Percentiles rank a stretch among this genome's conserved stretches.
Conservation (phyloP, 2,113 vertebrate species). For the Anhinga rufa region DNA sequence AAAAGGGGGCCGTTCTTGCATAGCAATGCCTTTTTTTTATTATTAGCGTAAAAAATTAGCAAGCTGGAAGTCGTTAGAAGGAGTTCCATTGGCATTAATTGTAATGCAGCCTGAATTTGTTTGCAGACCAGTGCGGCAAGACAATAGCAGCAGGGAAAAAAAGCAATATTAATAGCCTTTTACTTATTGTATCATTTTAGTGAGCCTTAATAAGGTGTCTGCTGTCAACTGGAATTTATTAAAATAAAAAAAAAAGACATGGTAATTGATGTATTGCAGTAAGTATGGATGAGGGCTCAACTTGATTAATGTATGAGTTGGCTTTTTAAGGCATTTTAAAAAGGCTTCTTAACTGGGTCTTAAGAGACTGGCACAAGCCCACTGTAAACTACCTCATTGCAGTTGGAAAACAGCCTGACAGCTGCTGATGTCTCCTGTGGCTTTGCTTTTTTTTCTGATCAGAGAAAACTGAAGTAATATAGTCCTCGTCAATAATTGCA, state of each 20-base stretch:
- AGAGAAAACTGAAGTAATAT: conserved; percentile 79
- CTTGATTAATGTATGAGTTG: conserved; percentile 90
- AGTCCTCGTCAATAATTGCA: conserved; percentile 81
- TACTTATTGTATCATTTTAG: conserved; percentile 84
- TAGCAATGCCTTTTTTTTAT: conserved; percentile 89
- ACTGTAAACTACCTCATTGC: conserved; percentile 80
- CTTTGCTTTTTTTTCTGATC: conserved; percentile 70
- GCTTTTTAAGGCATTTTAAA: conserved; percentile 85
- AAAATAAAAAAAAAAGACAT: conserved; percentile 70
- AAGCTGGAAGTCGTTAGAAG: conserved; percentile 89
- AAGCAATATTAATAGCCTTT: conserved; percentile 84
- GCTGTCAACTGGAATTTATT: conserved; percentile 87
- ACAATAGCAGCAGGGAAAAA: conserved; percentile 77
- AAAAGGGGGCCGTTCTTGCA: conserved; percentile 82
- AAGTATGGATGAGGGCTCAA: conserved; percentile 78
- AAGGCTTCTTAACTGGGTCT: conserved; percentile 84
- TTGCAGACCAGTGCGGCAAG: conserved; percentile 80
- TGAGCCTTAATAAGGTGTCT: conserved; percentile 86
- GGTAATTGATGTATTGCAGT: conserved; percentile 89
- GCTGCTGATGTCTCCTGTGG: conserved; percentile 75
- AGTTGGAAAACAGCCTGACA: conserved; percentile 81
- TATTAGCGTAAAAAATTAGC: conserved; percentile 93
- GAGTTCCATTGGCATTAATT: conserved; percentile 80
- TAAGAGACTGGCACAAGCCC: conserved; percentile 77
- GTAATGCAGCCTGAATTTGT: conserved; percentile 79